These are phyloP conservation scores for Podarcis lilfordi DNA, from an alignment of 2,797 vertebrate genomes.

Conservation along the genomic window DNA sequence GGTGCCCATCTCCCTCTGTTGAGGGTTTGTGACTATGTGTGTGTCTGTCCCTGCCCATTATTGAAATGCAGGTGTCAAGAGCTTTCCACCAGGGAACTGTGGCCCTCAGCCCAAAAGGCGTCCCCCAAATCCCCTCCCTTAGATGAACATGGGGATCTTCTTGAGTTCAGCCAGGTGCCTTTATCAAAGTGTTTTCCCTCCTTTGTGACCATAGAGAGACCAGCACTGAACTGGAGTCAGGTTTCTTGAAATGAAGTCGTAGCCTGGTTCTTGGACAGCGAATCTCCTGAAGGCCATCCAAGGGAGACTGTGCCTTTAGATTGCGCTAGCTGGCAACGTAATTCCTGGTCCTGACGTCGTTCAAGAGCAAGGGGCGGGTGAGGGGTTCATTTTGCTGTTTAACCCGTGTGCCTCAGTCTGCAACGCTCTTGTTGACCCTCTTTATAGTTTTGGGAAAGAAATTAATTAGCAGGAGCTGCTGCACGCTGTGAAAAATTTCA, in stretches of 20 bases:
- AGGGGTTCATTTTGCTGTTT: conserved; percentile 18
- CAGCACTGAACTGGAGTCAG: not conserved
- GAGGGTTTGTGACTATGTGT: too few relatives aligned
- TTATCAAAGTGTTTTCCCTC: too few relatives aligned
- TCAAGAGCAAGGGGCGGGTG: not conserved
- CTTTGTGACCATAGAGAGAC: fast-evolving
- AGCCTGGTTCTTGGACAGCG: conserved; percentile 3
- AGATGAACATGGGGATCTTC: not conserved
- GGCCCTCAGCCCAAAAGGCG: too few relatives aligned
- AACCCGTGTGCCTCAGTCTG: conserved; percentile 3
- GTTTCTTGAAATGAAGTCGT: not conserved
- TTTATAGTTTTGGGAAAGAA: conserved; percentile 53
- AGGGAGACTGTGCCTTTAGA: not conserved
- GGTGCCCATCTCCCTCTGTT: too few relatives aligned
- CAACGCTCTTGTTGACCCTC: conserved; percentile 37
- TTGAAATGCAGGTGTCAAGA: too few relatives aligned
- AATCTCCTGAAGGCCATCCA: not conserved
- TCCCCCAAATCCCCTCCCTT: not conserved
- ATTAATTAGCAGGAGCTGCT: conserved; percentile 25
- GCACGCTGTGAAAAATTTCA: conserved; percentile 49
- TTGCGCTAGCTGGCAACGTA: not conserved
- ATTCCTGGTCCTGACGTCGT: not conserved
- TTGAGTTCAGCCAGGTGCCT: not conserved
- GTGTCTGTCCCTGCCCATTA: too few relatives aligned
- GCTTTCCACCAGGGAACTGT: too few relatives aligned